Percentiles rank a stretch among this genome's conserved stretches.
phyloP scores from a whole-genome alignment of 2,113 vertebrate species.

The Phyllostomus discolor region DNA sequence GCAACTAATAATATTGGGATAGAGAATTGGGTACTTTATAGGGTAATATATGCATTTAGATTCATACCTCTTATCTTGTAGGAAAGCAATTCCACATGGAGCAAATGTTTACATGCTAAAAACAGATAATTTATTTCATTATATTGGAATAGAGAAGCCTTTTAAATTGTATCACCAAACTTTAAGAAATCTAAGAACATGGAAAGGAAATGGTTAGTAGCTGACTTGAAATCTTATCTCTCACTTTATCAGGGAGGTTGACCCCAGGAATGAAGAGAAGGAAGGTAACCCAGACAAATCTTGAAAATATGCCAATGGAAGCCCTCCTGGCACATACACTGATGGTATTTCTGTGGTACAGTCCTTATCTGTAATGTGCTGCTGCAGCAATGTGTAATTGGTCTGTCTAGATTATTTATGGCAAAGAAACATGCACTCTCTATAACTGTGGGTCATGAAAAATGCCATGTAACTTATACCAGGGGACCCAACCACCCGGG shows the following conservation, averaged over 20 bases:
- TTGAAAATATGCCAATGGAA: neutral
- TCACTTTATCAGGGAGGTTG: neutral
- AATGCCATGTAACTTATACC: neutral
- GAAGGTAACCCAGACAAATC: neutral
- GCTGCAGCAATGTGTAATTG: neutral
- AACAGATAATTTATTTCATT: neutral
- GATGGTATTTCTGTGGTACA: neutral
- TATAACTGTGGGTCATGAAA: neutral
- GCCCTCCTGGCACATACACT: neutral
- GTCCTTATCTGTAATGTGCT: neutral
- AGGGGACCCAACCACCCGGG: no score
- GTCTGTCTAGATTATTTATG: neutral
- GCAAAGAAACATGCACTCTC: neutral
- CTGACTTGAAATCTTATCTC: neutral
- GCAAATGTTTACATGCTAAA: neutral
- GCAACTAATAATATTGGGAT: neutral
- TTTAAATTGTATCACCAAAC: neutral
- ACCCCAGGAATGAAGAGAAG: neutral
- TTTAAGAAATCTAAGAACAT: neutral
- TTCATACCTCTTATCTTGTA: neutral
- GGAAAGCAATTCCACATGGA: neutral
- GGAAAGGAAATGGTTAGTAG: neutral
- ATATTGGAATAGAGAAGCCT: neutral
- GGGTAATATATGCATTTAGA: neutral
- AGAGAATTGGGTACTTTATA: neutral